phyloP scores from a whole-genome alignment of 2,113 vertebrate species.

The Butastur rufipennis region DNA sequence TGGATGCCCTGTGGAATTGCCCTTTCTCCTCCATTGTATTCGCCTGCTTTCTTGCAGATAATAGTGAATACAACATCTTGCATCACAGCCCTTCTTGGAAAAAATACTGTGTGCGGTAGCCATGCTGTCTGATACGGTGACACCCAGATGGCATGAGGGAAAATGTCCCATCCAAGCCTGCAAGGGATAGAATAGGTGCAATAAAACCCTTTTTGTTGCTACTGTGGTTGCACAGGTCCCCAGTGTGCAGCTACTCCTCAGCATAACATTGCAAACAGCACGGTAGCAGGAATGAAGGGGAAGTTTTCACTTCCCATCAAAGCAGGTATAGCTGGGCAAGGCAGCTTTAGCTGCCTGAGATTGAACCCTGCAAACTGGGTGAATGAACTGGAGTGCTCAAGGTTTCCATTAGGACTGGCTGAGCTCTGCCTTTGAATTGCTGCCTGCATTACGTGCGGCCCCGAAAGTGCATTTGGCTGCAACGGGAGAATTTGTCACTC shows the following conservation, averaged over 20 bases:
- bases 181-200: background rate
- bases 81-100: background rate
- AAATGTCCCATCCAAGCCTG: background rate
- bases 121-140: background rate
- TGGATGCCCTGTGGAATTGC: background rate
- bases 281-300: background rate
- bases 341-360: background rate
- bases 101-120: fast-evolving
- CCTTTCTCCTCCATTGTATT: background rate
- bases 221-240: background rate
- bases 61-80: background rate
- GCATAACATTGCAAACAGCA: no score
- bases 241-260: background rate
- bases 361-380: no score
- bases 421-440: background rate
- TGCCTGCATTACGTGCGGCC: fast-evolving
- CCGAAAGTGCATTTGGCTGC: fast-evolving
- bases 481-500: no score
- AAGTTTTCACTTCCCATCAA: background rate
- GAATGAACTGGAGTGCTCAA: background rate
- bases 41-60: background rate
- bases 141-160: background rate
- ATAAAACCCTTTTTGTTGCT: background rate
- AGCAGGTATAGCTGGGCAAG: background rate
- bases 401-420: background rate